Base-by-base conservation (phyloP, 64 coral and sea anemone species). In the Montipora capricornis region DNA sequence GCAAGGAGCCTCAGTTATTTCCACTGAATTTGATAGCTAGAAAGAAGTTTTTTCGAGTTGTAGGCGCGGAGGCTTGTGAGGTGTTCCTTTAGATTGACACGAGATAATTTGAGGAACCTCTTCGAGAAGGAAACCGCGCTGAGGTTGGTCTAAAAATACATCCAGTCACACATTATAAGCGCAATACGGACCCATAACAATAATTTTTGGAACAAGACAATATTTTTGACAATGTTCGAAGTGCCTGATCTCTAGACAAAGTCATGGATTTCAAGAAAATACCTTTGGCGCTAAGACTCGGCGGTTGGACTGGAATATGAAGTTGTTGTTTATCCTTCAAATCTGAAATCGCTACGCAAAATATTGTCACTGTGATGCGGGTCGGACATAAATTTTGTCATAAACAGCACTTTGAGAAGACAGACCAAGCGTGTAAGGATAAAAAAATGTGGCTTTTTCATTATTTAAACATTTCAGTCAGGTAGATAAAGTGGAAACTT, bases 381-480 rank as follows among this genome's bases (percentile, higher is more conserved):
- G 11, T 55, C 17, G 1, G 53, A 71, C 47, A 16, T 17, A 4
- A 12, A n/a, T 16, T 71, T 81, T 26, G 80, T 81, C 44, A 80
- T 5, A 71, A 51, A 11, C 14, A 20, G 10, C 50, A 17, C 49
- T 4, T 10, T 57, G 73, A 29, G 48, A 78, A 78, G 82, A 47
- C 19, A 67, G 78, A 49, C 67, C 66, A 66, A 74, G 48, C 74
- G 76, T 47, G 68, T 70, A 80, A 86, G 59, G 73, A 59, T 78
- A 14, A 69, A 84, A 85, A 37, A 80, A 59, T 90, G 79, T 57
- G 19, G 73, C 79, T 94, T 62, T 68, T 90, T 90, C 79, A 73
- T 90, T 89, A 51, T 90, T 90, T 67, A 90, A 89, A 81, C 73
- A 60, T 61, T 15, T 48, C 47, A 29, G 77, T 90, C 79, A 82